Conservation (phyloP, 2,797 vertebrate species). For the Eleutherodactylus coqui region DNA sequence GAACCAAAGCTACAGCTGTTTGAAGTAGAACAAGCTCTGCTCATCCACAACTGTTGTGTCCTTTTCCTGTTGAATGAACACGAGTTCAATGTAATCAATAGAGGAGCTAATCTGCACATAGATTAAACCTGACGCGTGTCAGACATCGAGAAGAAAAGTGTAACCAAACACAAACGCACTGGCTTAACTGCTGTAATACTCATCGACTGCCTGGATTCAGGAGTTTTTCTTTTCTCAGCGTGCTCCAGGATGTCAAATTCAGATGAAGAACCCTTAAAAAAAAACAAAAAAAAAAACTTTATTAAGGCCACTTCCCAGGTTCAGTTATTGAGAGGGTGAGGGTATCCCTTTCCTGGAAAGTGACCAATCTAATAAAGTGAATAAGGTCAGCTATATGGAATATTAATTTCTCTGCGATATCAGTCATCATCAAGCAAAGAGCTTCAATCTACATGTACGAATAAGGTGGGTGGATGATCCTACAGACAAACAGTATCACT, state of each 20-base stretch:
- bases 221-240: constrained; percentile 73
- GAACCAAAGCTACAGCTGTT: too few relatives aligned
- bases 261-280: constrained; percentile 80
- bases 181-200: constrained; percentile 41
- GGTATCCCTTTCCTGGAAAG: too few relatives aligned
- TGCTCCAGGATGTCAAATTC: constrained; percentile 87
- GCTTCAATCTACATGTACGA: too few relatives aligned
- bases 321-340: not conserved
- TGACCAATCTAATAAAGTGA: not conserved
- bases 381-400: not conserved
- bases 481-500: not conserved
- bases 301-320: not conserved
- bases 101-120: not conserved
- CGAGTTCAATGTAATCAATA: too few relatives aligned
- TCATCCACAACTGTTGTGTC: too few relatives aligned
- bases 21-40: too few relatives aligned
- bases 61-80: too few relatives aligned
- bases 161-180: not conserved
- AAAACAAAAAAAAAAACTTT: not conserved
- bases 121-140: not conserved
- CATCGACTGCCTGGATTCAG: constrained; percentile 64
- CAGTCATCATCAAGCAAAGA: not conserved
- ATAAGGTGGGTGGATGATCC: too few relatives aligned
- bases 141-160: not conserved
- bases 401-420: not conserved